Base-by-base conservation (phyloP, 2,888 invertebrate species). In the Apamea epomidion region DNA sequence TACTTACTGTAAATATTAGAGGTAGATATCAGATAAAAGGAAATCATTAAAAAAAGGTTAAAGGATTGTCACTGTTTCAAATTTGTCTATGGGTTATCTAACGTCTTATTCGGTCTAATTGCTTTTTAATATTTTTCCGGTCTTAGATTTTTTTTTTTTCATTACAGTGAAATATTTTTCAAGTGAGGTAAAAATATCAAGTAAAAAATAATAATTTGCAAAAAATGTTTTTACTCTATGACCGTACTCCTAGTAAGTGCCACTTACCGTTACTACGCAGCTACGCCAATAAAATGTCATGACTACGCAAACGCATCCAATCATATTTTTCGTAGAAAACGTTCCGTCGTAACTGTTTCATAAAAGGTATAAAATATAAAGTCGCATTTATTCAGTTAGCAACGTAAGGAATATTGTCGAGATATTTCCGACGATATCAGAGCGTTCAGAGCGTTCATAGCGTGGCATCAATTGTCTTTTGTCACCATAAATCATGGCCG, bases 401-500 rank as follows among this genome's bases (percentile, higher is more conserved):
- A 84, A 80, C 84, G 32, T 29, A 60, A 51, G n/a, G 74, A 75
- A 77, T 54, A 77, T 83, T 76, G 69, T 77, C 14, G 58, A 80
- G 62, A 87, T 73, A 84, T 83, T 54, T 81, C 64, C 60, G 68
- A 65, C 80, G 75, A 82, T 81, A 86, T 80, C 81, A 78, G 76
- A 87, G 76, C 84, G 82, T 84, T 79, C 80, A 78, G 76, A 87
- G 76, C 84, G 82, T 84, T 79, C 80, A 78, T 75, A 87, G 76
- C 84, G 81, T 85, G 78, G 75, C 74, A 79, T 89, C 86, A 86
- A 90, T 90, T 88, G 86, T 89, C 85, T 83, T 78, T 74, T 82
- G 84, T 83, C 88, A 78, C 74, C 80, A 76, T 87, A 81, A 84
- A 89, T 90, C 88, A 90, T 85, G 87, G 77, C 62, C 78, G 73